Percentiles rank a stretch among this genome's conserved stretches.
These are phyloP conservation scores for Apolygus lucorum DNA, from an alignment of 1,140 invertebrate species.

Conservation along the genomic window DNA sequence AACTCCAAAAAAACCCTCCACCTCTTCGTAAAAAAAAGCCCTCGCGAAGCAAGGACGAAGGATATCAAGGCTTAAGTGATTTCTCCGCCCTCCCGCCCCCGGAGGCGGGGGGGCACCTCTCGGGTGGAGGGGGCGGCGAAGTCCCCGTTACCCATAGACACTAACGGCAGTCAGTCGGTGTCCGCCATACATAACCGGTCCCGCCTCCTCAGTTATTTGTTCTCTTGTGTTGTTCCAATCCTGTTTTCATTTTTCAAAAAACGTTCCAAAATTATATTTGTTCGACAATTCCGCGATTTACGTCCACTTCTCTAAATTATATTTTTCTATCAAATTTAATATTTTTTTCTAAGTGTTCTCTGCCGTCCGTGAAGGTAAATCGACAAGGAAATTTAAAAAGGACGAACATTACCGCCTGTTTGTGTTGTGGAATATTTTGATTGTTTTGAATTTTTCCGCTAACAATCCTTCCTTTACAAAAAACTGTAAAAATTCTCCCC, in stretches of 20 bases:
- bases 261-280: not conserved
- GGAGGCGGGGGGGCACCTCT: not conserved
- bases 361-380: conserved; percentile 16
- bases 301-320: not conserved
- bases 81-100: not conserved
- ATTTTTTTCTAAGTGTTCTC: not conserved
- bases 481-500: not conserved
- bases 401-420: not conserved
- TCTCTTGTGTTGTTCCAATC: not conserved
- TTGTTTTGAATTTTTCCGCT: not conserved
- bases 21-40: no score
- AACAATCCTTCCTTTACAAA: not conserved
- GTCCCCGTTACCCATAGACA: conserved; percentile 3
- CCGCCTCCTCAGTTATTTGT: not conserved
- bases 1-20: no score
- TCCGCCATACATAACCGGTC: conserved; percentile 16
- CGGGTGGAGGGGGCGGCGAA: not conserved
- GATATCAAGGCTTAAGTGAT: conserved; percentile 3
- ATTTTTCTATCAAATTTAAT: not conserved
- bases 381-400: not conserved
- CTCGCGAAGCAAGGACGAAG: not conserved
- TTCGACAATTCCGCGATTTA: not conserved
- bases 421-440: conserved; percentile 1
- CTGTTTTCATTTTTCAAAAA: not conserved
- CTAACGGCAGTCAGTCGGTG: conserved; percentile 6